Percentiles rank a stretch among this genome's conserved stretches.
phyloP scores from a whole-genome alignment of 2,888 invertebrate species.

The Agrochola circellaris region DNA sequence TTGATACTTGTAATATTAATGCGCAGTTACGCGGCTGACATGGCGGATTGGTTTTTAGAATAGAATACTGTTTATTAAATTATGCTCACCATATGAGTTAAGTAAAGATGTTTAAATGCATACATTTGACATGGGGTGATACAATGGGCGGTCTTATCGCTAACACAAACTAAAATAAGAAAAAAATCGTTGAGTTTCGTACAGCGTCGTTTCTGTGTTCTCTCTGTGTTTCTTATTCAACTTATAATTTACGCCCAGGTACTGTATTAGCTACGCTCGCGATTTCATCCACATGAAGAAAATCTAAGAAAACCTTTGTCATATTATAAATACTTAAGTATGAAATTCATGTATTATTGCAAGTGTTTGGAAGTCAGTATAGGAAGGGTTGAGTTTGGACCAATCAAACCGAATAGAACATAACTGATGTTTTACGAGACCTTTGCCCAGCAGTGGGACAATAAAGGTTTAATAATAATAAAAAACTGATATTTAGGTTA shows the following conservation, averaged over 20 bases:
- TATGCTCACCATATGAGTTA: too few species aligned
- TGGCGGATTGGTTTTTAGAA: too few species aligned
- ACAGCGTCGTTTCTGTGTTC: background rate
- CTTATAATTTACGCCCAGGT: background rate
- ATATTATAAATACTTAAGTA: background rate
- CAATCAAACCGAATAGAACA: background rate
- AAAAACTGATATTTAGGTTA: too few species aligned
- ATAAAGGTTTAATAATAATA: too few species aligned
- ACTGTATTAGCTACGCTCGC: background rate
- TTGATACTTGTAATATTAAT: slow-evolving; percentile 44
- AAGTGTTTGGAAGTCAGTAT: background rate
- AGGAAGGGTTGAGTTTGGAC: background rate
- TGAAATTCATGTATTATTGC: background rate
- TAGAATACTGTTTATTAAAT: too few species aligned
- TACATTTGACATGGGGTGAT: too few species aligned
- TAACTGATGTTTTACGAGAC: background rate
- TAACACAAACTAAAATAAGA: background rate
- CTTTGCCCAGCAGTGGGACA: background rate
- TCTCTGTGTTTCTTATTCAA: background rate
- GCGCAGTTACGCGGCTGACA: background rate
- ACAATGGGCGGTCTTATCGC: too few species aligned
- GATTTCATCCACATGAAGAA: background rate
- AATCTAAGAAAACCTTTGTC: background rate
- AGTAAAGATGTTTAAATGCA: too few species aligned
- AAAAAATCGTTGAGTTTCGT: background rate